Conservation (phyloP, 2,113 vertebrate genomes). For the Chascanopsetta lugubris region DNA sequence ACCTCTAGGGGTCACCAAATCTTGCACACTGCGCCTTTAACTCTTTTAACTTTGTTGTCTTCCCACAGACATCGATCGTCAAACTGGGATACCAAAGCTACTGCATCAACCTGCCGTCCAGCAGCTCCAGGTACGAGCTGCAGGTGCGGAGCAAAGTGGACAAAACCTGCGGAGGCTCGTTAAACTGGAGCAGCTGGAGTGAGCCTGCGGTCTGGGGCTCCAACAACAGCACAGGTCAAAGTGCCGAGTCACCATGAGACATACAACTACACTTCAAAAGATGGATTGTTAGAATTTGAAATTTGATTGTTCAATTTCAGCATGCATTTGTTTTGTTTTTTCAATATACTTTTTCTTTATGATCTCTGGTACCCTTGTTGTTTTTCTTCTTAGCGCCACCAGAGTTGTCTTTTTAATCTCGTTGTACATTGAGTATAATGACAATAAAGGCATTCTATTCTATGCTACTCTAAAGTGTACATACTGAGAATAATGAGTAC, state of each 20-base stretch:
- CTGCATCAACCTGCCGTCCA: conserved; percentile 65
- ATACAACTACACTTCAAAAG: too few relatives aligned
- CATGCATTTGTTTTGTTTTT: too few relatives aligned
- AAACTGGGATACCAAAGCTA: fast-evolving
- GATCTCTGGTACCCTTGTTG: too few relatives aligned
- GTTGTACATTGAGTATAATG: too few relatives aligned
- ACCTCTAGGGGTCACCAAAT: too few relatives aligned
- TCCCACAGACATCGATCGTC: background rate
- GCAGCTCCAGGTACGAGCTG: conserved; percentile 61
- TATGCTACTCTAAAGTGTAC: background rate
- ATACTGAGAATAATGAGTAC: background rate
- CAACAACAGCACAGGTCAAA: conserved; percentile 55
- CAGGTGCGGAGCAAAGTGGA: conserved; percentile 59
- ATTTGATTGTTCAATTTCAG: too few relatives aligned
- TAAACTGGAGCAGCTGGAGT: conserved; percentile 79
- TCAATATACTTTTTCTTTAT: too few relatives aligned
- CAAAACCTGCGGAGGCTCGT: background rate
- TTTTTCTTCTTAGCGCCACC: too few relatives aligned
- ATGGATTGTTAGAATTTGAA: too few relatives aligned
- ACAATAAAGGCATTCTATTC: too few relatives aligned
- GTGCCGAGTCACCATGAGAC: background rate
- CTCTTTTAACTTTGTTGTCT: background rate
- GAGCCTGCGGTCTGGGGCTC: conserved; percentile 68
- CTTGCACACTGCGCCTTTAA: too few relatives aligned
- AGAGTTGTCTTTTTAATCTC: too few relatives aligned